Base-by-base conservation (phyloP, 1,140 invertebrate genomes). In the Drosophila kikkawai region DNA sequence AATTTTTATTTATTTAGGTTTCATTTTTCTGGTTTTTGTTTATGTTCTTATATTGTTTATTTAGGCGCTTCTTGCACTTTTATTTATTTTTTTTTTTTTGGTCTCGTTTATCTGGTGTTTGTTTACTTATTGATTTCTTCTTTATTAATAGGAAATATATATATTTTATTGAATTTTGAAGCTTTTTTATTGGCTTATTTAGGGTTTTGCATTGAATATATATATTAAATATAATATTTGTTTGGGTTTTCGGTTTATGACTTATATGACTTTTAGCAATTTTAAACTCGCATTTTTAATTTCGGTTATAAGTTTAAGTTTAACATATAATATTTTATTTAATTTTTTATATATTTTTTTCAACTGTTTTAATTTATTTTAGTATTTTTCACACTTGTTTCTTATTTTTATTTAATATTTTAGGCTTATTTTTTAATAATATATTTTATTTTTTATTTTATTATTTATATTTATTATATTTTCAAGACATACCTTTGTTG, bases 121-220 rank as follows among this genome's bases (percentile, higher is more conserved):
- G 7, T 17, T 22, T 55, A 55, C 7, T 37, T 17, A 47, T 42
- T 61, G 26, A 53, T 36, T 63, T 58, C 13, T 53, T 61, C 42
- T 15, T 13, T 17, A 17, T 29, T n/a, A n/a, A n/a, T n/a, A n/a
- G n/a, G 4, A 17, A 7, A 26, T 5, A 26, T 12, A 11, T 32
- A 12, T 17, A 19, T 26, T 34, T 60, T 32, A 15, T 41, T 5
- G 26, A 29, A 61, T 13, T 26, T 37, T n/a, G 26, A 0, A 13
- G 1, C n/a, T 12, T 0, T 22, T 34, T n/a, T 7, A 6, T 32
- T 39, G 8, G n/a, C 55, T 56, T 37, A 13, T 39, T 41, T 17
- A n/a, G 26, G 51, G 32, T 17, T 53, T 34, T 32, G 26, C n/a
- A 15, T 37, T 53, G 26, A 4, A 17, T 17, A 9, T 55, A 15